Percentiles rank a stretch among this genome's conserved stretches.
Evolutionary conservation across 2,888 invertebrate genomes (phyloP).

Genomic region (Eupeodes latifasciatus): DNA sequence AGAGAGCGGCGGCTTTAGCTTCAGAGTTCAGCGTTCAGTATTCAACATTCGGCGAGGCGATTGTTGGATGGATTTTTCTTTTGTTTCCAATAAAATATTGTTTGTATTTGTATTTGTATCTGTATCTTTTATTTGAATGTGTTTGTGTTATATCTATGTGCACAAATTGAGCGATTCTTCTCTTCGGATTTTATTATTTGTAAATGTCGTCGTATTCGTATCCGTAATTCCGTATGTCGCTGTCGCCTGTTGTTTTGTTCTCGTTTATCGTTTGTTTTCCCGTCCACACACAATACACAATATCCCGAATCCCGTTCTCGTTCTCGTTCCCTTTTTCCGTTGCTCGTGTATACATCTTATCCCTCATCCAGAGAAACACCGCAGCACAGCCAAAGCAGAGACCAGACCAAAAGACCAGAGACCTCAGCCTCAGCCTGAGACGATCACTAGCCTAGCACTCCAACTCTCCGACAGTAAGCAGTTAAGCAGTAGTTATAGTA

Average conservation of each 20-base stretch:
- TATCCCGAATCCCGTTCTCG: not conserved
- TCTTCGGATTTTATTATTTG: conserved; percentile 42
- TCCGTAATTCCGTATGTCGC: conserved; percentile 32
- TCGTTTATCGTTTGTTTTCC: conserved; percentile 11
- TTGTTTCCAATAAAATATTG: conserved; percentile 38
- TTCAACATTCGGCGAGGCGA: too few relatives aligned
- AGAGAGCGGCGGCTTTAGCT: conserved; percentile 48
- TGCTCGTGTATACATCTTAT: too few relatives aligned
- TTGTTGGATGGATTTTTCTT: conserved; percentile 59
- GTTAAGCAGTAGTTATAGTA: not conserved
- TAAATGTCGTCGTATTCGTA: conserved; percentile 30
- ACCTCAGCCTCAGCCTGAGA: too few relatives aligned
- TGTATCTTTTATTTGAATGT: conserved; percentile 52
- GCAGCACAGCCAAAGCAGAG: too few relatives aligned
- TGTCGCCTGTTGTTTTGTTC: conserved; percentile 4
- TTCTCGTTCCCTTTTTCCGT: not conserved
- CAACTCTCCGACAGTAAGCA: not conserved
- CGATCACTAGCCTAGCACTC: too few relatives aligned
- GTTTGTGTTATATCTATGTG: conserved; percentile 31
- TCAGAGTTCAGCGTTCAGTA: too few relatives aligned
- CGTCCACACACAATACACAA: not conserved
- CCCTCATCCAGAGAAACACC: too few relatives aligned
- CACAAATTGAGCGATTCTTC: conserved; percentile 43
- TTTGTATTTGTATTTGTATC: conserved; percentile 21
- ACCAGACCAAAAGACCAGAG: not conserved